These are phyloP conservation scores for Drosophila melanosoma DNA, from an alignment of 2,888 invertebrate species.

Conservation along the genomic window DNA sequence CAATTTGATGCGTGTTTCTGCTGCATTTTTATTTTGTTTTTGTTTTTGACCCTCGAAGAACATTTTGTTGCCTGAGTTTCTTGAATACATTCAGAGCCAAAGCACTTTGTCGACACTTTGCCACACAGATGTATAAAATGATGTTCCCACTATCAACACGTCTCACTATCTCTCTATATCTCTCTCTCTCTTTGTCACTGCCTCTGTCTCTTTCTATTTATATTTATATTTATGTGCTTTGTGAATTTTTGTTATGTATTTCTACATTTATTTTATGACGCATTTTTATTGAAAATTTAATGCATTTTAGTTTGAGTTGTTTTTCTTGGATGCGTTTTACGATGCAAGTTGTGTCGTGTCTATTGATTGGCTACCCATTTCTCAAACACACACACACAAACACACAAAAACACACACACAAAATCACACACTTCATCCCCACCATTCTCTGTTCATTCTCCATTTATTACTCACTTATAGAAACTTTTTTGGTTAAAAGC, in stretches of 20 bases:
- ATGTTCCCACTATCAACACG: conserved; percentile 33
- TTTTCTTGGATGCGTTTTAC: conserved; percentile 43
- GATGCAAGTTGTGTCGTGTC: conserved; percentile 40
- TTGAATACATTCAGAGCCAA: conserved; percentile 16
- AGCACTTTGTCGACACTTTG: conserved; percentile 72
- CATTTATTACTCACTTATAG: conserved; percentile 23
- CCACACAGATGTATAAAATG: conserved; percentile 38
- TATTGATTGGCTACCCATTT: conserved; percentile 35
- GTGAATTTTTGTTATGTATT: conserved; percentile 30
- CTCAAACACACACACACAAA: background rate
- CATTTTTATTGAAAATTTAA: conserved; percentile 76
- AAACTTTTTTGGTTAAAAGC: conserved; percentile 4
- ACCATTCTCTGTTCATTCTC: background rate
- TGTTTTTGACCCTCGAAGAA: conserved; percentile 47
- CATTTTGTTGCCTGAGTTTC: conserved; percentile 5
- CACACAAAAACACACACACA: background rate
- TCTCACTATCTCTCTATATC: background rate
- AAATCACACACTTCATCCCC: accelerated
- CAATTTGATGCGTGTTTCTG: conserved; percentile 51
- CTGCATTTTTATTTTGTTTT: conserved; percentile 44
- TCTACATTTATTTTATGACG: conserved; percentile 70
- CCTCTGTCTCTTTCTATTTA: background rate
- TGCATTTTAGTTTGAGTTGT: conserved; percentile 58
- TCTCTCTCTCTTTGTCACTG: background rate
- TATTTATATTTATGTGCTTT: conserved; percentile 3